Conservation (phyloP, 2,888 invertebrate species). For the Diaperis boleti region DNA sequence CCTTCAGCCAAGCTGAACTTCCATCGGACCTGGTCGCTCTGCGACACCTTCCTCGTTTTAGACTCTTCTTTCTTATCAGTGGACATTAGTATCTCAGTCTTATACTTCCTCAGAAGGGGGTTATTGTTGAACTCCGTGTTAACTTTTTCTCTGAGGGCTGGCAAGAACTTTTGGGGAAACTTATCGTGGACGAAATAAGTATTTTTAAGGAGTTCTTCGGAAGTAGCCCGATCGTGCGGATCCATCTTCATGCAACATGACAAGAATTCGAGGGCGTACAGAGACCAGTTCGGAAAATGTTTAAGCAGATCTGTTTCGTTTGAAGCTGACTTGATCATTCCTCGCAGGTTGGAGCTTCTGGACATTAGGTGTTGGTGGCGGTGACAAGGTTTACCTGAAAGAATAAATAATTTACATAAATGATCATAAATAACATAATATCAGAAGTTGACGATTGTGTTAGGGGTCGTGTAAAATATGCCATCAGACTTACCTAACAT, state of each 20-base stretch:
- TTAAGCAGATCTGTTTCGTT: constrained; percentile 56
- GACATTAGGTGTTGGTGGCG: constrained; percentile 67
- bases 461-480: too few species aligned
- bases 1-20: constrained; percentile 60
- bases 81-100: constrained; percentile 62
- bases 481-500: constrained; percentile 70
- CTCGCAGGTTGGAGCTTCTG: constrained; percentile 66
- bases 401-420: too few species aligned
- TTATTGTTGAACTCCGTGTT: constrained; percentile 73
- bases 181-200: constrained; percentile 75
- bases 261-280: constrained; percentile 66
- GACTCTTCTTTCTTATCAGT: constrained; percentile 60
- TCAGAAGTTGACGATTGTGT: too few species aligned
- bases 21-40: constrained; percentile 59
- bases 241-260: constrained; percentile 72
- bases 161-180: constrained; percentile 76
- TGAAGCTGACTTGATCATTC: constrained; percentile 60
- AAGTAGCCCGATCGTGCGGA: constrained; percentile 74
- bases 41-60: constrained; percentile 46
- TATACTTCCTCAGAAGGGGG: constrained; percentile 66
- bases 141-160: constrained; percentile 74
- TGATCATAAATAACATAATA: too few species aligned
- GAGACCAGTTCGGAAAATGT: constrained; percentile 65
- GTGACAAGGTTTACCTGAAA: constrained; percentile 62
- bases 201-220: constrained; percentile 75